Conservation (phyloP, 2,888 invertebrate genomes). For the Dryadula phaetusa region DNA sequence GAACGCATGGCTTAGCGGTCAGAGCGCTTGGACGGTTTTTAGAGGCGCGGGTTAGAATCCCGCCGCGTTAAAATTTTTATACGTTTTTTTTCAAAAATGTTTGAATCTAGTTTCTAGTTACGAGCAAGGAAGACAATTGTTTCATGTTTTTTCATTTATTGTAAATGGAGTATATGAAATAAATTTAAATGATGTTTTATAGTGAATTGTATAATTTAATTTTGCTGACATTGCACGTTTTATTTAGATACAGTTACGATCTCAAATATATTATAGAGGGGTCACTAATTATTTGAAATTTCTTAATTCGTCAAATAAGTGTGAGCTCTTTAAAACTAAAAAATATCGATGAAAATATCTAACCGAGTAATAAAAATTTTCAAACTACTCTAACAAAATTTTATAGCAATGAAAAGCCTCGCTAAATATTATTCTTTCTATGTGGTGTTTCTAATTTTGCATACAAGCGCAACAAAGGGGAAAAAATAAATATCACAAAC, state of each 20-base stretch:
- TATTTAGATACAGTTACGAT: neutral
- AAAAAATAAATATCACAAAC: conserved; percentile 36
- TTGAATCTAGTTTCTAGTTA: conserved; percentile 41
- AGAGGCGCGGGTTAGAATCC: too few relatives aligned
- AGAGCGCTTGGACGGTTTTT: too few relatives aligned
- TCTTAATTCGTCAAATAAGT: too few relatives aligned
- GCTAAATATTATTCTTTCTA: conserved; percentile 34
- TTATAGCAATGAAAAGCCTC: neutral
- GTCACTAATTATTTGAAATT: too few relatives aligned
- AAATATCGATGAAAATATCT: neutral
- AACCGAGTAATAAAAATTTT: neutral
- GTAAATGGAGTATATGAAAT: conserved; percentile 36
- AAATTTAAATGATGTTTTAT: neutral
- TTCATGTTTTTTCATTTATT: conserved; percentile 39
- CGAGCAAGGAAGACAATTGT: conserved; percentile 41
- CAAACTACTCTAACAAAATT: neutral
- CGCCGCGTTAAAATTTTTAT: too few relatives aligned
- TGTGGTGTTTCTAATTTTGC: conserved; percentile 37
- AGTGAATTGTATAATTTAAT: neutral
- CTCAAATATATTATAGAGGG: too few relatives aligned
- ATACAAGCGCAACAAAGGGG: conserved; percentile 33
- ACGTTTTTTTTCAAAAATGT: too few relatives aligned
- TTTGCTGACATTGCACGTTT: neutral
- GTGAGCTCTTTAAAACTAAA: neutral
- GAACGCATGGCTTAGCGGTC: too few relatives aligned